Evolutionary conservation across 2,797 vertebrate species (phyloP).

Genomic region (Sebastes kiyomatsui): DNA sequence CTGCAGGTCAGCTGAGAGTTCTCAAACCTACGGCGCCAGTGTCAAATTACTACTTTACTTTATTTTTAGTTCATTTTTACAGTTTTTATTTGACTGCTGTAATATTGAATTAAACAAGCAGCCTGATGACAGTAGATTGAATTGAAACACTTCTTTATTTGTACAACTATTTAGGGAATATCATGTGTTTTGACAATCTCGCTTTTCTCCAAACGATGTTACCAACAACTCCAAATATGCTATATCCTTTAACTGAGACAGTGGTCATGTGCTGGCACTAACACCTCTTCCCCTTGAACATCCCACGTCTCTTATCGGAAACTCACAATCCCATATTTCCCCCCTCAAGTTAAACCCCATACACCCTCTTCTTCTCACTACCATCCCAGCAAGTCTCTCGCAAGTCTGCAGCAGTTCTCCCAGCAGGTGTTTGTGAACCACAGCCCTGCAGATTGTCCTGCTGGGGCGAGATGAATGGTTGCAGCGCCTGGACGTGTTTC

Average conservation of each 20-base stretch:
- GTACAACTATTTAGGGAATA: background rate
- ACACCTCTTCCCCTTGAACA: background rate
- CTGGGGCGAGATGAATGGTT: constrained; percentile 57
- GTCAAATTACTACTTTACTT: background rate
- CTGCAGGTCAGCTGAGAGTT: background rate
- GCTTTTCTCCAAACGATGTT: too few relatives aligned
- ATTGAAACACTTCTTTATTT: too few relatives aligned
- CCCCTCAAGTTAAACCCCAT: background rate
- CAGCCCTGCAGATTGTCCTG: constrained; percentile 21
- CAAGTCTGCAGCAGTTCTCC: constrained; percentile 16
- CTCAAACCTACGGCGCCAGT: background rate
- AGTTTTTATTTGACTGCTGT: background rate
- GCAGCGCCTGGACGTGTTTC: constrained; percentile 34
- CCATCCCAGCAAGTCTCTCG: background rate
- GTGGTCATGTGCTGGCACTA: background rate
- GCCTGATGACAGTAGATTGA: background rate
- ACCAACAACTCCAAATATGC: background rate
- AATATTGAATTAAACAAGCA: background rate
- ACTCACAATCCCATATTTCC: background rate
- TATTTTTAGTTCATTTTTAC: background rate
- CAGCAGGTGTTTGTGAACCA: constrained; percentile 28
- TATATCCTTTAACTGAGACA: background rate
- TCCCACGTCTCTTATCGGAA: background rate
- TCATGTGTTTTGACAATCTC: background rate
- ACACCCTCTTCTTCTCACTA: background rate